Conservation (phyloP, 1,140 invertebrate species). For the Condylostylus longicornis region DNA sequence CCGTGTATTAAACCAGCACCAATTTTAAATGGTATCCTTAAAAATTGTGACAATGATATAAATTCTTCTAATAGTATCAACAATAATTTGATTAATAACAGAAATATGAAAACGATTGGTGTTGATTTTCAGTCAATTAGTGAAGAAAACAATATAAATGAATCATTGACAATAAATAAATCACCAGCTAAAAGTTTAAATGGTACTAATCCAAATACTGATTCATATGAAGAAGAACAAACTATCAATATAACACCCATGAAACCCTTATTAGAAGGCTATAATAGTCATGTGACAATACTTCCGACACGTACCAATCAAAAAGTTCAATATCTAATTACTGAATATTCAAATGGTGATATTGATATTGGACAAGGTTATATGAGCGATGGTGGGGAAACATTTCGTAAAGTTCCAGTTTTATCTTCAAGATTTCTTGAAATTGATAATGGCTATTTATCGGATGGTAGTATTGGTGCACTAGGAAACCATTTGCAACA, state of each 20-base stretch:
- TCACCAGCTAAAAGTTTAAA: too few species aligned
- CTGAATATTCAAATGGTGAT: too few species aligned
- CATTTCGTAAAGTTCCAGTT: constrained; percentile 27
- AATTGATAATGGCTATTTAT: constrained; percentile 79
- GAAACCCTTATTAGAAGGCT: constrained; percentile 70
- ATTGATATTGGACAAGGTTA: constrained; percentile 40
- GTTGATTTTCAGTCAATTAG: too few species aligned
- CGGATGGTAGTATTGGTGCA: constrained; percentile 66
- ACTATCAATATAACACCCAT: constrained; percentile 80
- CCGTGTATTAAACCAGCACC: too few species aligned
- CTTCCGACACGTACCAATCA: constrained; percentile 43
- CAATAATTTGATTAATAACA: too few species aligned
- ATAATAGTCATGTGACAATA: constrained; percentile 58
- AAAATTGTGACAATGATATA: too few species aligned
- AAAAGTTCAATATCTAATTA: constrained; percentile 37
- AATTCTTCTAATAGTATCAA: too few species aligned
- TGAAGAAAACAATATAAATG: too few species aligned
- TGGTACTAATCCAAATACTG: too few species aligned
- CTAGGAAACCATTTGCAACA: constrained; percentile 18
- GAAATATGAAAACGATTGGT: too few species aligned
- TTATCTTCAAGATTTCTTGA: constrained; percentile 39
- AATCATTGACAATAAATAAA: too few species aligned
- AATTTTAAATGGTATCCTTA: too few species aligned
- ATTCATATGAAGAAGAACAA: constrained; percentile 61
- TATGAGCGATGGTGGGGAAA: constrained; percentile 44